Evolutionary conservation across 2,888 invertebrate genomes (phyloP).

Genomic region (Himalopsyche japonica): DNA sequence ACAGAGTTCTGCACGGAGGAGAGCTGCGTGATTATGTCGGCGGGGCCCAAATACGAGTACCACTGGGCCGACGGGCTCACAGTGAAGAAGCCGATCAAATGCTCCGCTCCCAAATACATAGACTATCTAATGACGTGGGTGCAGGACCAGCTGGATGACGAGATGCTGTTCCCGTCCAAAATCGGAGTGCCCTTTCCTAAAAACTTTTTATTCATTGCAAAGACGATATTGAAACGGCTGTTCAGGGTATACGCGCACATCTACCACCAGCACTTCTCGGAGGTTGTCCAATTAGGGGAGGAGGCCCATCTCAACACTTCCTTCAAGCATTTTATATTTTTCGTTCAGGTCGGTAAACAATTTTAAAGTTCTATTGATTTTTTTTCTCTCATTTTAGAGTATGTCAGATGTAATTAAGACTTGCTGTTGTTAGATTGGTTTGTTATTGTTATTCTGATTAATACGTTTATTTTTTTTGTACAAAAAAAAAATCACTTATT

Average conservation of each 20-base stretch:
- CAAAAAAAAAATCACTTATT: too few species aligned
- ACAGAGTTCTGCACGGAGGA: slow-evolving; percentile 99
- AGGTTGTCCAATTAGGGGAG: slow-evolving; percentile 96
- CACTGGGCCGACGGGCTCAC: slow-evolving; percentile 99
- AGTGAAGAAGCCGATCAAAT: slow-evolving; percentile 97
- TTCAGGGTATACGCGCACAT: slow-evolving; percentile 99
- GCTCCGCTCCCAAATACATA: slow-evolving; percentile 98
- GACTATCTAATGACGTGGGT: slow-evolving; percentile 99
- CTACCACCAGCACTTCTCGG: slow-evolving; percentile 98
- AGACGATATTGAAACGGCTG: slow-evolving; percentile 95
- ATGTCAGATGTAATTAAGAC: too few species aligned
- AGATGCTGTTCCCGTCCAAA: slow-evolving; percentile 97
- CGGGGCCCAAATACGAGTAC: slow-evolving; percentile 98
- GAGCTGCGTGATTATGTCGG: slow-evolving; percentile 97
- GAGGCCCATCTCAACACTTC: slow-evolving; percentile 99
- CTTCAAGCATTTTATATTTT: slow-evolving; percentile 99
- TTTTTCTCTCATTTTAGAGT: background rate
- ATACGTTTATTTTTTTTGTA: too few species aligned
- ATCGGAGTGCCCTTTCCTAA: slow-evolving; percentile 98
- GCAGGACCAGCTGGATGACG: slow-evolving; percentile 98
- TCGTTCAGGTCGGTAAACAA: slow-evolving; percentile 73
- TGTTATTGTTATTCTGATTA: too few species aligned
- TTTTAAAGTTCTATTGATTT: background rate
- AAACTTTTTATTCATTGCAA: slow-evolving; percentile 94
- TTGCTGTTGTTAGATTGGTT: too few species aligned